Conservation (phyloP, 2,113 vertebrate genomes). For the Sigmodon hispidus region DNA sequence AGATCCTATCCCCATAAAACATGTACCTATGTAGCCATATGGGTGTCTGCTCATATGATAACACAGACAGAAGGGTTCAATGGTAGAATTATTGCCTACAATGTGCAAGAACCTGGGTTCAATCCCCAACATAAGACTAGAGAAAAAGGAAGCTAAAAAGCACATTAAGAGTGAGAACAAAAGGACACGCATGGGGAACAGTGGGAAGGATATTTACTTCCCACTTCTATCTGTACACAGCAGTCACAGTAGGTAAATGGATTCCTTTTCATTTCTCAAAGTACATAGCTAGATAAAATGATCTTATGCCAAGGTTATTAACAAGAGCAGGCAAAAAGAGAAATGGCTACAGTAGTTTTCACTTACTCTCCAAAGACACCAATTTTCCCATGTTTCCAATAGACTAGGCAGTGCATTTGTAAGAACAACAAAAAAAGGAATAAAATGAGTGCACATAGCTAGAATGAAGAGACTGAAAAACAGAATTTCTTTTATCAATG, state of each 20-base stretch:
- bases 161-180: not conserved
- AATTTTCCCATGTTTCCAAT: not conserved
- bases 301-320: slow-evolving; percentile 52
- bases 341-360: not conserved
- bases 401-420: not conserved
- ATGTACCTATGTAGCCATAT: too few species aligned
- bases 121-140: not conserved
- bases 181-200: not conserved
- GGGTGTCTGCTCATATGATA: not conserved
- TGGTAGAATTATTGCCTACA: not conserved
- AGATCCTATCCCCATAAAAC: not conserved
- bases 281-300: slow-evolving; percentile 32
- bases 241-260: slow-evolving; percentile 50
- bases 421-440: not conserved
- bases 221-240: not conserved
- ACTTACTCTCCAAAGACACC: slow-evolving; percentile 50
- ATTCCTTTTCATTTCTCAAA: slow-evolving; percentile 57
- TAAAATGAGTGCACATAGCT: not conserved
- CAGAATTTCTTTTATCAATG: not conserved
- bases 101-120: not conserved
- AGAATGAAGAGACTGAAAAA: slow-evolving; percentile 5
- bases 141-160: not conserved
- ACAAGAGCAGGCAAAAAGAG: slow-evolving; percentile 53
- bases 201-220: not conserved
- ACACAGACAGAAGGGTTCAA: not conserved